These are phyloP conservation scores for Leptodactylus fallax DNA, from an alignment of 2,797 vertebrate species.

Conservation along the genomic window DNA sequence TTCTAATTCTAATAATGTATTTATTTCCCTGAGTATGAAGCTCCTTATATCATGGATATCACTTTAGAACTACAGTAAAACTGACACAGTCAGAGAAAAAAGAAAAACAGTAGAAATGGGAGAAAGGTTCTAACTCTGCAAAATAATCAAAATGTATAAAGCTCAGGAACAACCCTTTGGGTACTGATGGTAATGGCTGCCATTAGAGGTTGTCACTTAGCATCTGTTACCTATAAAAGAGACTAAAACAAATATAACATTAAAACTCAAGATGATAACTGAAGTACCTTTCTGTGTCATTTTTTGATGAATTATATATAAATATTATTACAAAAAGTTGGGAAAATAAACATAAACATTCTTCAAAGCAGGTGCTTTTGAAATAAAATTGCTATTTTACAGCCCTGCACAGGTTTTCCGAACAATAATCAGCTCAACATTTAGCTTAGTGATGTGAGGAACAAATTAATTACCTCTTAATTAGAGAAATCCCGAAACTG, in stretches of 20 bases:
- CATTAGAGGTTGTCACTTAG: neutral
- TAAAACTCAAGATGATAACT: neutral
- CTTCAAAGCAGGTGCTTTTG: constrained; percentile 4
- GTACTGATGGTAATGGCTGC: neutral
- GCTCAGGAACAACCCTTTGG: neutral
- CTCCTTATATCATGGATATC: neutral
- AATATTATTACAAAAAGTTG: neutral
- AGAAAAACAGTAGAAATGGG: neutral
- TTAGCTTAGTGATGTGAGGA: constrained; percentile 49
- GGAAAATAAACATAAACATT: neutral
- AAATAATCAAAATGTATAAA: neutral
- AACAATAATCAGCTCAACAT: constrained; percentile 38
- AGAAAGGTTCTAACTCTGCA: neutral
- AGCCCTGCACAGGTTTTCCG: constrained; percentile 23
- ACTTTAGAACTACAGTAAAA: neutral
- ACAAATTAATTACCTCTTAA: constrained; percentile 56
- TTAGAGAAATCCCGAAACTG: constrained; percentile 52
- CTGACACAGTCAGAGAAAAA: neutral
- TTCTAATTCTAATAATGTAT: no score
- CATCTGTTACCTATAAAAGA: neutral
- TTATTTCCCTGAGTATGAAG: no score
- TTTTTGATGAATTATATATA: neutral
- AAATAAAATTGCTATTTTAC: constrained; percentile 23
- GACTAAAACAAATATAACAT: neutral
- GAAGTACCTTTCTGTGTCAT: neutral